phyloP scores from a whole-genome alignment of 2,888 invertebrate genomes.

The Brachylomia viminalis region DNA sequence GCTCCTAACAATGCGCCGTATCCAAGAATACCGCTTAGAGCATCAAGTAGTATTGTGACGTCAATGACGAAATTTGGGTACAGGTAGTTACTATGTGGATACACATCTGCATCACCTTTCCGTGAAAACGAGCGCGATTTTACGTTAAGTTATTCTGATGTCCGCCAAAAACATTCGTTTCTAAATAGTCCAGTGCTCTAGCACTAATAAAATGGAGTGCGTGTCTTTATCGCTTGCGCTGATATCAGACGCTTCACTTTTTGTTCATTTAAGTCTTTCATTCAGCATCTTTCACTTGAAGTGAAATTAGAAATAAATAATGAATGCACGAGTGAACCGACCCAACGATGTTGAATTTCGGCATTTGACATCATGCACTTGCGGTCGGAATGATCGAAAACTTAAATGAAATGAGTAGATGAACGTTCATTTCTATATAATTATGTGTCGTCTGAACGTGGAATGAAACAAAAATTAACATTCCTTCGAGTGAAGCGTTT shows the following conservation, averaged over 20 bases:
- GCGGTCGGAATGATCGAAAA: not conserved
- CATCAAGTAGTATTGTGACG: too few species aligned
- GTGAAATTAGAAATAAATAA: not conserved
- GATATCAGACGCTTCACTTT: not conserved
- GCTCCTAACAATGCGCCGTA: too few species aligned
- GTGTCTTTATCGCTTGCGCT: slow-evolving; percentile 52
- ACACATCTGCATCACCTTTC: too few species aligned
- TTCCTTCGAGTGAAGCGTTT: not conserved
- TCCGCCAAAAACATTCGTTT: slow-evolving; percentile 35
- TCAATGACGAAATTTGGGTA: too few species aligned
- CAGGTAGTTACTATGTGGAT: too few species aligned
- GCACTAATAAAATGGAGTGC: slow-evolving; percentile 65
- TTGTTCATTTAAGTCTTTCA: not conserved
- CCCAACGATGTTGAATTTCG: not conserved
- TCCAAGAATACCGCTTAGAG: too few species aligned
- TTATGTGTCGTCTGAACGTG: not conserved
- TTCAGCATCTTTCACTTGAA: not conserved
- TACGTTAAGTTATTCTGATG: slow-evolving; percentile 10
- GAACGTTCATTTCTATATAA: not conserved
- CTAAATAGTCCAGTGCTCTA: slow-evolving; percentile 52
- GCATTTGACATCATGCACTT: not conserved
- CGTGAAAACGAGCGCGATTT: too few species aligned
- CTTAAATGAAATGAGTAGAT: not conserved
- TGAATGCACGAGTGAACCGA: not conserved
- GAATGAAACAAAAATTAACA: not conserved